These are phyloP conservation scores for Sphecodes monilicornis DNA, from an alignment of 2,888 invertebrate species.

Conservation along the genomic window DNA sequence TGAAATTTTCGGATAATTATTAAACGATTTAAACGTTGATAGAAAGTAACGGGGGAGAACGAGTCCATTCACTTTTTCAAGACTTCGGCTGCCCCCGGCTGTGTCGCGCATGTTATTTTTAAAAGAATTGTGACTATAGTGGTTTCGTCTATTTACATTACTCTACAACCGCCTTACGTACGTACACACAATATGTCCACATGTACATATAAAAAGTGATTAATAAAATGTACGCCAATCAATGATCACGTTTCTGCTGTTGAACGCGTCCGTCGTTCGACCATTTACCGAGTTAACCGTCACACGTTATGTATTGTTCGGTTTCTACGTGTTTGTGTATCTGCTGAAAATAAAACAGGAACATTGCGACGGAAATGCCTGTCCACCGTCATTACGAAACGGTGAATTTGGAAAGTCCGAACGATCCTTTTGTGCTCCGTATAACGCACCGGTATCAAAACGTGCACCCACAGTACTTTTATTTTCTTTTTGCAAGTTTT, in stretches of 20 bases:
- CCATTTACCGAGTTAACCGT: constrained; percentile 31
- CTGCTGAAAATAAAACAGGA: constrained; percentile 37
- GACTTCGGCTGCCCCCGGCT: constrained; percentile 10
- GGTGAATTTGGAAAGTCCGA: not conserved
- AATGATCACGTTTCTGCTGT: constrained; percentile 23
- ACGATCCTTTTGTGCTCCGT: not conserved
- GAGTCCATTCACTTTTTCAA: not conserved
- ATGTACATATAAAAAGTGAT: constrained; percentile 41
- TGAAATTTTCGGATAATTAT: not conserved
- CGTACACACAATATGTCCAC: constrained; percentile 18
- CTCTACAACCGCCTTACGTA: constrained; percentile 4
- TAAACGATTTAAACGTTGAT: not conserved
- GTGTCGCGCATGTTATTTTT: constrained; percentile 45
- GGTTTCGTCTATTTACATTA: constrained; percentile 26
- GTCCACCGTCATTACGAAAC: not conserved
- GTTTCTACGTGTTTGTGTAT: constrained; percentile 46
- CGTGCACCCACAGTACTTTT: no score
- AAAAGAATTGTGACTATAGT: constrained; percentile 13
- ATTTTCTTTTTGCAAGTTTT: no score
- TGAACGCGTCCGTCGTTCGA: constrained; percentile 21
- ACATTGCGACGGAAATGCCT: not conserved
- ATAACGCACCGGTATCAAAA: not conserved
- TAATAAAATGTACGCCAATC: constrained; percentile 56
- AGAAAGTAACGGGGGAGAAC: not conserved
- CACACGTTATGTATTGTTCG: constrained; percentile 31